Evolutionary conservation across 2,113 vertebrate genomes (phyloP), one percentile per base, ranked within the genome.

Genomic region (Hepsetus odoe): DNA sequence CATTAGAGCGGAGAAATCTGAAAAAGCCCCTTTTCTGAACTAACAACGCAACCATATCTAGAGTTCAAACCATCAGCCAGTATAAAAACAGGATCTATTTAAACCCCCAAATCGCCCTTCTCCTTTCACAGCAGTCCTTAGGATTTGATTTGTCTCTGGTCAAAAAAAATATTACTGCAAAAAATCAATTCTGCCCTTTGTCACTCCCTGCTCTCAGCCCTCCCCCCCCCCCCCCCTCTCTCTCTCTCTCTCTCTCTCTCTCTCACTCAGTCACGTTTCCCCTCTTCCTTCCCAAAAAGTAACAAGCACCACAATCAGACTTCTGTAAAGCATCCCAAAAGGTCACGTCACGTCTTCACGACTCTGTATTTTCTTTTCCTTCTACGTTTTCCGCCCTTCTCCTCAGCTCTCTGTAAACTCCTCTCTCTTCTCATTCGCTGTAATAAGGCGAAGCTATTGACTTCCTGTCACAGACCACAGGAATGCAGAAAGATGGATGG

Each of bases 401-500:
- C 20, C 40, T 24, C 8, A 6, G 38, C 40, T 26, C n/a, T 22
- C 38, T 46, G n/a, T 68, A 44, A 44, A 68, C 14, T 24, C 40
- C 24, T 46, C 35, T 22, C 24, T 44, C 42, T 46, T 26, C 35
- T 33, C 40, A 6, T 42, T 24, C n/a, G 2, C 20, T 40, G 28
- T 26, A 26, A 26, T 68, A 42, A 40, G 65, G 65, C 16, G 28
- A 68, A 13, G 40, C 65, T 26, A 68, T 68, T 26, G 65, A 68
- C 28, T 68, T 44, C 13, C 65, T 22, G 65, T 46, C 65, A 46
- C 12, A n/a, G 13, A 24, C n/a, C 65, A 14, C 22, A 68, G 38
- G 38, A 46, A 44, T 38, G 14, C 22, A 42, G 42, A 13, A 35
- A 28, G 65, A 68, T 68, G 65, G 65, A 68, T 68, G 65, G 65